These are phyloP conservation scores for Atractosteus spatula DNA, from an alignment of 2,113 vertebrate genomes.

Conservation along the genomic window DNA sequence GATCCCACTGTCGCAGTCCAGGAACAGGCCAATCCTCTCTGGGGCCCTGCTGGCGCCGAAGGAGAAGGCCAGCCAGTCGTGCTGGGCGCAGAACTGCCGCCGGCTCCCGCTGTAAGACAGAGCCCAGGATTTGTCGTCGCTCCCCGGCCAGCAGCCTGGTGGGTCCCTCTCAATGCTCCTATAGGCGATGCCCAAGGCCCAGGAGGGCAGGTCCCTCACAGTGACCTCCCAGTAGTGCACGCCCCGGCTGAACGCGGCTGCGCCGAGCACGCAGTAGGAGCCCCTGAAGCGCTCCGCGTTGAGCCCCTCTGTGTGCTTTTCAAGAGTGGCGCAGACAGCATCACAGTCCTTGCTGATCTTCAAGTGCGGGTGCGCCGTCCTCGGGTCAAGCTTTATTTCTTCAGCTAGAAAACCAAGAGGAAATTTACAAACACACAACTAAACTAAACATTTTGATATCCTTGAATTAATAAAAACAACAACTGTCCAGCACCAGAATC, in stretches of 20 bases:
- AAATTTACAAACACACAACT: background rate
- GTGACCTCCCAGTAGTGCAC: slow-evolving; percentile 32
- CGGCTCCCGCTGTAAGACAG: slow-evolving; percentile 18
- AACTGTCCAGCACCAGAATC: too few species aligned
- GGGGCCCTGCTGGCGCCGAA: slow-evolving; percentile 14
- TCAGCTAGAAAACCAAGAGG: slow-evolving; percentile 13
- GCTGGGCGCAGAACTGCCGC: slow-evolving; percentile 25
- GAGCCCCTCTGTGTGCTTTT: background rate
- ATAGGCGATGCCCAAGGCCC: slow-evolving; percentile 30
- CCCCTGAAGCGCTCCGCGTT: background rate
- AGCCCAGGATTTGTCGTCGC: slow-evolving; percentile 21
- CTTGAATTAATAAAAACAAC: background rate
- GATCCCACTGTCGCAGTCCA: slow-evolving; percentile 31
- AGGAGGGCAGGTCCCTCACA: slow-evolving; percentile 18
- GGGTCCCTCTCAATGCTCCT: background rate
- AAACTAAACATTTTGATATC: background rate
- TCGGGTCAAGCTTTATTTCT: slow-evolving; percentile 15
- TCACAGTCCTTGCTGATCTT: slow-evolving; percentile 12
- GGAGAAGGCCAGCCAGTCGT: slow-evolving; percentile 8
- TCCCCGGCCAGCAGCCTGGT: slow-evolving; percentile 1
- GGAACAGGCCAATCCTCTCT: slow-evolving; percentile 19
- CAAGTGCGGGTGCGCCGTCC: slow-evolving; percentile 20
- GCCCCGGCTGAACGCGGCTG: slow-evolving; percentile 10
- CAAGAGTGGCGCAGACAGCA: slow-evolving; percentile 14
- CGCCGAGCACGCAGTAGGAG: slow-evolving; percentile 24